Conservation (phyloP, 1,140 invertebrate species). For the Zaprionus ghesquierei region DNA sequence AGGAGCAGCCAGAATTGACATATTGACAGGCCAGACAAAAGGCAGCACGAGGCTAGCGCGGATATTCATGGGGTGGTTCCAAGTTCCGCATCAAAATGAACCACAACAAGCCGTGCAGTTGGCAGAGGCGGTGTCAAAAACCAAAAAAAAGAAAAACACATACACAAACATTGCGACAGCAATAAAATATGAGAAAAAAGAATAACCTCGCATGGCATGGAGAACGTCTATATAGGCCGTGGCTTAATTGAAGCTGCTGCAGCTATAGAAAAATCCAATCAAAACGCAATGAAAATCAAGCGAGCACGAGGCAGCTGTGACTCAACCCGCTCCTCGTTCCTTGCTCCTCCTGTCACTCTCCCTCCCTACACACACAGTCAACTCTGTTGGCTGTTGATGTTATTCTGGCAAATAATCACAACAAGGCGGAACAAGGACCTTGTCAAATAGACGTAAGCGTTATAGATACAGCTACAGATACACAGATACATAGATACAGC, state of each 20-base stretch:
- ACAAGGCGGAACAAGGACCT: slow-evolving; percentile 64
- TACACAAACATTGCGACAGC: slow-evolving; percentile 78
- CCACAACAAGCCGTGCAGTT: slow-evolving; percentile 55
- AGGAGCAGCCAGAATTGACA: slow-evolving; percentile 71
- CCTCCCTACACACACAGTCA: slow-evolving; percentile 1
- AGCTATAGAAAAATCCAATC: slow-evolving; percentile 75
- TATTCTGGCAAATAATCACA: slow-evolving; percentile 76
- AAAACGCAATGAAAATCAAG: slow-evolving; percentile 75
- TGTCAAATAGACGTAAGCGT: slow-evolving; percentile 72
- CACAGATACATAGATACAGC: slow-evolving; percentile 6
- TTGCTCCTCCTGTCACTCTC: too few relatives aligned
- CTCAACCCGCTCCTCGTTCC: slow-evolving; percentile 27
- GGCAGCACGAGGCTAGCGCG: slow-evolving; percentile 15
- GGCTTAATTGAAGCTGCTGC: slow-evolving; percentile 67
- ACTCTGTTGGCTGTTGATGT: slow-evolving; percentile 60
- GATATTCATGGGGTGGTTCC: slow-evolving; percentile 27
- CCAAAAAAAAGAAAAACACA: slow-evolving; percentile 23
- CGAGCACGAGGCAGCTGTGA: slow-evolving; percentile 32
- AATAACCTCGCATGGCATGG: slow-evolving; percentile 6
- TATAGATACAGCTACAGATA: slow-evolving; percentile 50
- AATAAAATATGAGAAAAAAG: slow-evolving; percentile 72
- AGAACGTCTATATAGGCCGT: slow-evolving; percentile 12
- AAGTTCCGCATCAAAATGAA: background rate
- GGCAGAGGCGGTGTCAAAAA: slow-evolving; percentile 64
- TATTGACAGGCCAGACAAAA: slow-evolving; percentile 76